These are phyloP conservation scores for Smutsia gigantea DNA, from an alignment of 2,797 vertebrate species.

Conservation along the genomic window DNA sequence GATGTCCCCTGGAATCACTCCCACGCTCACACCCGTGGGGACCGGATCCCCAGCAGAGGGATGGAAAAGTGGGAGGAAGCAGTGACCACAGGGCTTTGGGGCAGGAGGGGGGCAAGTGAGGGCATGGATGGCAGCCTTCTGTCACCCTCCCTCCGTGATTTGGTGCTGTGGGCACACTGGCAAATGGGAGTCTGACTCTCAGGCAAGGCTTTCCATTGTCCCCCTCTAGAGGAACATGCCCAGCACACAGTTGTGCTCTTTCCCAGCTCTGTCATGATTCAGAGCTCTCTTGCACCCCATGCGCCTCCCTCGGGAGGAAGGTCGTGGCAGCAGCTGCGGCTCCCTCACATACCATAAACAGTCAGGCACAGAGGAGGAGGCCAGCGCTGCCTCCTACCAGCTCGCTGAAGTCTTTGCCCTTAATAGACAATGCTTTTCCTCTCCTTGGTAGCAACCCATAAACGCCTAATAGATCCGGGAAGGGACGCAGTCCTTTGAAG, in stretches of 20 bases:
- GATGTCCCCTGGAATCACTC: not conserved
- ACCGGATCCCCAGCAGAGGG: not conserved
- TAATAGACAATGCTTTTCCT: not conserved
- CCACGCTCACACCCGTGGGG: too few relatives aligned
- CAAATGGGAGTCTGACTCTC: not conserved
- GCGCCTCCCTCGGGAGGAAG: not conserved
- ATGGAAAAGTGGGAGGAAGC: not conserved
- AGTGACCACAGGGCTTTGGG: accelerated
- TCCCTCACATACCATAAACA: not conserved
- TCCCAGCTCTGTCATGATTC: not conserved
- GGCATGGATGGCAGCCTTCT: not conserved
- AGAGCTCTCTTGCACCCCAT: not conserved
- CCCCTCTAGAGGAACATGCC: not conserved
- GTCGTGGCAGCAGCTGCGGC: constrained; percentile 2
- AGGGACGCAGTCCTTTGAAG: constrained; percentile 28
- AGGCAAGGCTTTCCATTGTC: not conserved
- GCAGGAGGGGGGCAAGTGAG: too few relatives aligned
- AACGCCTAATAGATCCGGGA: not conserved
- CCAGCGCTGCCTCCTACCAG: not conserved
- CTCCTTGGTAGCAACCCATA: not conserved
- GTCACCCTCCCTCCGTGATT: accelerated
- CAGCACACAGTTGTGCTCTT: not conserved
- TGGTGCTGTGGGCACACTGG: not conserved
- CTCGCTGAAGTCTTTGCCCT: not conserved
- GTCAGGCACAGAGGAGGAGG: not conserved